These are phyloP conservation scores for Sesia bembeciformis DNA, from an alignment of 2,888 invertebrate species.

Conservation along the genomic window DNA sequence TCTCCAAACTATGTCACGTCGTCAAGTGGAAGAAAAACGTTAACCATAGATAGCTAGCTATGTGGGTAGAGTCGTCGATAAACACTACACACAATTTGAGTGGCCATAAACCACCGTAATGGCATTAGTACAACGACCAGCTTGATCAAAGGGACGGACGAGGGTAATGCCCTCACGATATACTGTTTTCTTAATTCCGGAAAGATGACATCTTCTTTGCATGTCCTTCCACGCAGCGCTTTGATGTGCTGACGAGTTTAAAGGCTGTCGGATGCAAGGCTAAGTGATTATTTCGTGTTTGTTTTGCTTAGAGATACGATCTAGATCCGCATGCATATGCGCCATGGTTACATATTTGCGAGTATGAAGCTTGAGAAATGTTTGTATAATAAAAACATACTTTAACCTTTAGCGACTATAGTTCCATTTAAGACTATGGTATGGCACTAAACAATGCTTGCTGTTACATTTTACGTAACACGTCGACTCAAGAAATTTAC, in stretches of 20 bases:
- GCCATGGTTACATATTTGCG: too few relatives aligned
- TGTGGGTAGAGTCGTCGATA: conserved; percentile 15
- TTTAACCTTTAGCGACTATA: too few relatives aligned
- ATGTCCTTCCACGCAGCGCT: not conserved
- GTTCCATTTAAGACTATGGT: too few relatives aligned
- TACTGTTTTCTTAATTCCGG: not conserved
- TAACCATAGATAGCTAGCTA: conserved; percentile 15
- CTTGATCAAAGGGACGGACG: not conserved
- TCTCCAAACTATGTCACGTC: conserved; percentile 11
- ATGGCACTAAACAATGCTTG: too few relatives aligned
- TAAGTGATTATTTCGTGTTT: conserved; percentile 4
- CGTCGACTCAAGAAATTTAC: too few relatives aligned
- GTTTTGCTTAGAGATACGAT: conserved; percentile 19
- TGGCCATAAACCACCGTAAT: conserved; percentile 20
- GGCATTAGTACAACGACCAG: conserved; percentile 1
- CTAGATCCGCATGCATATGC: conserved; percentile 13
- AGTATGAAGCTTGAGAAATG: too few relatives aligned
- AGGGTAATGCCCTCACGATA: not conserved
- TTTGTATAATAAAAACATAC: too few relatives aligned
- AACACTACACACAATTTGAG: conserved; percentile 31
- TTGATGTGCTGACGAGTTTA: not conserved
- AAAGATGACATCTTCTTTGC: not conserved
- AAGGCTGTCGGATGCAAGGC: not conserved
- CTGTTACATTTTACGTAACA: too few relatives aligned
- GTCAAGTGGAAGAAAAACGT: conserved; percentile 19